Evolutionary conservation across 2,113 vertebrate species (phyloP), one percentile per base, ranked within the genome.

Genomic region (Phyllopteryx taeniolatus): DNA sequence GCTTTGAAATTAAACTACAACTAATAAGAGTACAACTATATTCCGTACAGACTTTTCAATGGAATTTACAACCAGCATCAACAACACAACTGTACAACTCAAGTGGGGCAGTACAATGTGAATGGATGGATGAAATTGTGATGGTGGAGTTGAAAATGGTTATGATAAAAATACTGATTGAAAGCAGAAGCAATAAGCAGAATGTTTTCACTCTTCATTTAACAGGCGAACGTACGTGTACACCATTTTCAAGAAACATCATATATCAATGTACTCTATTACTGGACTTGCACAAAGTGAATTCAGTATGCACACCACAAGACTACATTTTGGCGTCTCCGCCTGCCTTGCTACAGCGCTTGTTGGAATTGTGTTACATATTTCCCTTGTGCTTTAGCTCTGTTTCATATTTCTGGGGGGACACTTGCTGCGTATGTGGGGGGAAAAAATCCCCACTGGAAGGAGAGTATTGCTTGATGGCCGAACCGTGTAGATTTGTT

Each of bases 351-450:
- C 81, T 82, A 86, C 83, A 87, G 79, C 84, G 84, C 83, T 84
- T 83, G 80, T 85, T 83, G 86, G 86, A 86, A 90, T 87, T 82
- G 86, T 77, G 81, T 82, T 84, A 73, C 62, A 64, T 85, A 91
- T 89, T 88, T 87, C 87, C 87, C 87, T 76, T 77, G 89, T 89
- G 89, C 83, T 84, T 89, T 85, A 83, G 82, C 72, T 85, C 80
- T 67, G 83, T 85, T 89, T 87, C 81, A 84, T 76, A 83, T 89
- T 87, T 86, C 88, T 75, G 63, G 8, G 8, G 3, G 75, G 17
- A 67, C 27, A 68, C 68, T 78, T 11, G 13, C 73, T 77, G 70
- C 72, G 78, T 79, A 72, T 72, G 78, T 63, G 76, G 69, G 65
- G 69, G 65, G 68, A 76, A 83, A 70, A 79, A 83, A n/a, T 80